A percentile compares a stretch with the other conserved stretches of the same genome.
These are phyloP conservation scores for Macrostomum lignano DNA, from an alignment of 1,140 invertebrate genomes.

Conservation along the genomic window DNA sequence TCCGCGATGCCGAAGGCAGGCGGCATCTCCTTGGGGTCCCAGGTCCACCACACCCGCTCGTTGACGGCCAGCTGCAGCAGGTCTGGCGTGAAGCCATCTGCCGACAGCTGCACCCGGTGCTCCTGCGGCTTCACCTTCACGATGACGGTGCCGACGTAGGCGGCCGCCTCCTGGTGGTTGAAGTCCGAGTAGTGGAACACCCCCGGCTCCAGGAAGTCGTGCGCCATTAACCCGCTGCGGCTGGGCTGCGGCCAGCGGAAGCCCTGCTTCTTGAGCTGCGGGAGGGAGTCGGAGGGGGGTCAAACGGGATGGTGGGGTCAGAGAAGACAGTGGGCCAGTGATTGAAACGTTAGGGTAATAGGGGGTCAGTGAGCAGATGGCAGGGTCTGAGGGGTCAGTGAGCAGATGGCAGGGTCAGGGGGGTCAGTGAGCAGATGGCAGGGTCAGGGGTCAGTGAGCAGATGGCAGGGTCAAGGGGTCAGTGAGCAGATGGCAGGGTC, in stretches of 20 bases:
- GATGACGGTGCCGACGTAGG: conserved; percentile 26
- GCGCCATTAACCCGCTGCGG: conserved; percentile 19
- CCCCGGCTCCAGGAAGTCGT: conserved; percentile 19
- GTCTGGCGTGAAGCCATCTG: conserved; percentile 19
- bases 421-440: too few species aligned
- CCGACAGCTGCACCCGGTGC: conserved; percentile 16
- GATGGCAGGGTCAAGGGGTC: too few species aligned
- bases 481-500: too few species aligned
- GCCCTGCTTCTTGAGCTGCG: conserved; percentile 19
- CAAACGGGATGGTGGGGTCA: too few species aligned
- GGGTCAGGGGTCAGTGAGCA: too few species aligned
- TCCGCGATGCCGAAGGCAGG: conserved; percentile 13
- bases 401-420: too few species aligned
- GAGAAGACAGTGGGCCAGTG: too few species aligned
- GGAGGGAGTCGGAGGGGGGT: too few species aligned
- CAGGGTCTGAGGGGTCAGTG: too few species aligned
- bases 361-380: too few species aligned
- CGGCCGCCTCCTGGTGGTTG: conserved; percentile 21
- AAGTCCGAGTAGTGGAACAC: conserved; percentile 26
- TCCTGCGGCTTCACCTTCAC: conserved; percentile 23
- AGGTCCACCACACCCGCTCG: conserved; percentile 23
- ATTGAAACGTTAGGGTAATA: too few species aligned
- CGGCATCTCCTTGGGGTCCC: conserved; percentile 13
- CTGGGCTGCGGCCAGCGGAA: conserved; percentile 22
- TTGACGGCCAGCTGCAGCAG: conserved; percentile 15